Evolutionary conservation across 2,888 invertebrate genomes (phyloP).

Genomic region (Tyria jacobaeae): DNA sequence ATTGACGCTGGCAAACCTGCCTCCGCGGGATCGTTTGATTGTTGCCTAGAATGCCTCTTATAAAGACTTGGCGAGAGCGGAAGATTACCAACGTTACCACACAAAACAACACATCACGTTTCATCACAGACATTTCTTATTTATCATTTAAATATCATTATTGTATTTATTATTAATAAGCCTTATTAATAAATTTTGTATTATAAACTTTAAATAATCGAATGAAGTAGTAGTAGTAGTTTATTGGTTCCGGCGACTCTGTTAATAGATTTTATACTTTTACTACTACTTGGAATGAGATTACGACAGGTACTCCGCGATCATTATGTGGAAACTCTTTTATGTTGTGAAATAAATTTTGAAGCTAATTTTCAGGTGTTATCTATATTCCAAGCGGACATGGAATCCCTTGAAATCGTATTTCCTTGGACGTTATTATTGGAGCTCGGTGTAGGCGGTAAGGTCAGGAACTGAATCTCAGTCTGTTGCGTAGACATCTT

Average conservation of each 20-base stretch:
- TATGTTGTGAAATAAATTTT: conserved; percentile 47
- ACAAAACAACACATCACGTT: too few species aligned
- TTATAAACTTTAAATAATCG: background rate
- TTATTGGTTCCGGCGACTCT: conserved; percentile 2
- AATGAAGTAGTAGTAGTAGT: too few species aligned
- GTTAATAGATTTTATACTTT: conserved; percentile 45
- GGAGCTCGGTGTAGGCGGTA: conserved; percentile 27
- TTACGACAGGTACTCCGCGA: conserved; percentile 35
- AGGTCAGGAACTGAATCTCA: conserved; percentile 27
- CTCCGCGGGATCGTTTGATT: too few species aligned
- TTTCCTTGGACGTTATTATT: conserved; percentile 39
- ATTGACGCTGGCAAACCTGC: too few species aligned
- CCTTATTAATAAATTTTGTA: too few species aligned
- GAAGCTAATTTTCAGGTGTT: conserved; percentile 47
- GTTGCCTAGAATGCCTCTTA: too few species aligned
- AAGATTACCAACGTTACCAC: too few species aligned
- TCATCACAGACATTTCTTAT: too few species aligned
- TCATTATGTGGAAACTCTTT: conserved; percentile 31
- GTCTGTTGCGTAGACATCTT: background rate
- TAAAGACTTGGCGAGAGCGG: too few species aligned
- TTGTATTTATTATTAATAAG: too few species aligned
- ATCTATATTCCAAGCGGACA: conserved; percentile 51
- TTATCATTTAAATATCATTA: too few species aligned
- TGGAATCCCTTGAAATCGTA: conserved; percentile 47
- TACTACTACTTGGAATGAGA: conserved; percentile 44